Base-by-base conservation (phyloP, 1,140 invertebrate genomes). In the Drosophila hydei region DNA sequence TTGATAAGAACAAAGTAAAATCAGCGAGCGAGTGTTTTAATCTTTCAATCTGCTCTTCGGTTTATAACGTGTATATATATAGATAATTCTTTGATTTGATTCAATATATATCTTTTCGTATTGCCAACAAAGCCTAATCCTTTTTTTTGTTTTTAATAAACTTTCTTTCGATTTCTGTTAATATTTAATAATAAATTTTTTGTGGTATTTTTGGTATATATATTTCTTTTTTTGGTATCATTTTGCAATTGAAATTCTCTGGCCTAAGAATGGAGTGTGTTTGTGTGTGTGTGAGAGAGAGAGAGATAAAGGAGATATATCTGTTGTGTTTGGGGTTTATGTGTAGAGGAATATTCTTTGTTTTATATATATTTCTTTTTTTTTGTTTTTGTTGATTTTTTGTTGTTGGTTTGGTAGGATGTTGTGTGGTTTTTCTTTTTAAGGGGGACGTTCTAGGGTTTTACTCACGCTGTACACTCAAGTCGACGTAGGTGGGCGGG, bases 391-490 rank as follows among this genome's bases (percentile, higher is more conserved):
- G 16, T 16, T 16, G 14, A 1, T 3, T 40, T 40, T 14, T 40
- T 4, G n/a, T 16, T 33, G 56, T 60, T 27, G 47, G 43, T 60
- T 27, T 48, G 12, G 14, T 25, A 42, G 30, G 9, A 33, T 33
- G 30, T 33, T 40, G 33, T 23, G 52, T 40, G 33, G 38, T 8
- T 42, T 40, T 23, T 25, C n/a, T 30, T 33, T 33, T 9, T 4
- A 19, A 14, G 36, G 19, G 62, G 18, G 19, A 43, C 50, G 38
- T 42, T 36, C 45, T 42, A 25, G 47, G 27, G 40, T 9, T 72
- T 75, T 92, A 95, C 95, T 95, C 94, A 96, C 95, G 93, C 90
- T 93, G 93, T 42, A 96, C 93, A 72, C 92, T 92, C 23, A 96
- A 92, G 79, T 95, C 93, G 89, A 96, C 93, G 91, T 94, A 95